Percentiles rank a stretch among this genome's conserved stretches.
Evolutionary conservation across 2,797 vertebrate species (phyloP).

Genomic region (Enteromius fasciolatus): DNA sequence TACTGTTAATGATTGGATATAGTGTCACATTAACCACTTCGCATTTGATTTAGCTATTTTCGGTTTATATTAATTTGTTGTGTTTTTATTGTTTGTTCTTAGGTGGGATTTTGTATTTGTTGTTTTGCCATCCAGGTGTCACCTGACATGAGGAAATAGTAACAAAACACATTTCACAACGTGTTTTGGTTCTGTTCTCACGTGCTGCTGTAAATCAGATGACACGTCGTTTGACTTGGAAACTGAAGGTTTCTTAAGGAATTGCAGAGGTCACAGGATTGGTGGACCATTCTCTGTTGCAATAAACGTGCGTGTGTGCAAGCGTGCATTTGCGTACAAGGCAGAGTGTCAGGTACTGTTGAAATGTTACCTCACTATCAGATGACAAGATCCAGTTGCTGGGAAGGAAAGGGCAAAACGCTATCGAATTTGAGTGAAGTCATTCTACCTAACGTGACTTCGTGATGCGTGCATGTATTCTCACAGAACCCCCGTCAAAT

Average conservation of each 20-base stretch:
- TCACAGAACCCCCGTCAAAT: neutral
- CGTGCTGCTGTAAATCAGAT: conserved; percentile 23
- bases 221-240: conserved; percentile 29
- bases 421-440: conserved; percentile 44
- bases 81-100: neutral
- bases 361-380: conserved; percentile 51
- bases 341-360: conserved; percentile 36
- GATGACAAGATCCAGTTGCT: conserved; percentile 47
- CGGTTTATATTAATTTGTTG: neutral
- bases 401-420: conserved; percentile 46
- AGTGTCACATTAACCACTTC: neutral
- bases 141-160: conserved; percentile 32
- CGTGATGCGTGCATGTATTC: neutral
- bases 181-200: conserved; percentile 39
- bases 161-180: conserved; percentile 54
- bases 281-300: conserved; percentile 26
- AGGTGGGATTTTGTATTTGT: neutral
- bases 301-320: conserved; percentile 4
- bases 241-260: neutral
- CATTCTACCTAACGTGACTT: conserved; percentile 28
- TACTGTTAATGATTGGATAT: neutral
- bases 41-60: neutral
- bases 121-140: neutral
- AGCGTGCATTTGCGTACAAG: conserved; percentile 24
- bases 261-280: conserved; percentile 17